Evolutionary conservation across 2,113 vertebrate species (phyloP).

Genomic region (Murina feae): DNA sequence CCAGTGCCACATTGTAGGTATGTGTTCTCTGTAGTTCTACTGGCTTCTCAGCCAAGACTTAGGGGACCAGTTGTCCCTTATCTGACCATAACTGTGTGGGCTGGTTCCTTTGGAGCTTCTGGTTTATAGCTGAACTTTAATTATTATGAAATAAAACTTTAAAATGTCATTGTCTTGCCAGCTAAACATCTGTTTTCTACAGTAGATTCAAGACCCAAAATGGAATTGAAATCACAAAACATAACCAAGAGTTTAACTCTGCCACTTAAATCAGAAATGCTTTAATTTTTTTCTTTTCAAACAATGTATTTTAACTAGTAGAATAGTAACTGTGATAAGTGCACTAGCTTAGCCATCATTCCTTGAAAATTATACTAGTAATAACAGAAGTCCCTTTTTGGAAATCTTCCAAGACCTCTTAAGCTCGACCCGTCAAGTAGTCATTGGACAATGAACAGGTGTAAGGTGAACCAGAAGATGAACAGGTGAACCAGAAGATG

Average conservation of each 20-base stretch:
- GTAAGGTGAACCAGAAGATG: not conserved
- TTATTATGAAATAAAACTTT: constrained; percentile 51
- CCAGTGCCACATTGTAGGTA: not conserved
- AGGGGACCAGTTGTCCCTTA: not conserved
- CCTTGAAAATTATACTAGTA: not conserved
- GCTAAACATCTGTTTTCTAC: constrained; percentile 34
- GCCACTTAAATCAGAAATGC: constrained; percentile 2
- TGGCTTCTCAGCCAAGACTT: fast-evolving
- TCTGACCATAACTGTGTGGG: not conserved
- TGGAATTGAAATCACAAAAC: constrained; percentile 33
- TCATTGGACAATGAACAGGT: not conserved
- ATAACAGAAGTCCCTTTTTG: not conserved
- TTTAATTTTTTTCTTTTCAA: not conserved
- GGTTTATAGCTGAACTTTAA: constrained; percentile 36
- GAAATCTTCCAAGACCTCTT: not conserved
- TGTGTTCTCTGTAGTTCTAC: not conserved
- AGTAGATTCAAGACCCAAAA: not conserved
- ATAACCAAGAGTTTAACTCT: constrained; percentile 8
- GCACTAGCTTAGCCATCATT: not conserved
- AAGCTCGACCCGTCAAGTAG: not conserved
- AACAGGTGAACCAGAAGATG: not conserved
- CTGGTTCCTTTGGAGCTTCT: constrained; percentile 31
- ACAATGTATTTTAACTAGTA: not conserved
- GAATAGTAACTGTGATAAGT: not conserved
- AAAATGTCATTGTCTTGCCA: constrained; percentile 47